Conservation (phyloP, 2,797 vertebrate species). For the Megalops cyprinoides region DNA sequence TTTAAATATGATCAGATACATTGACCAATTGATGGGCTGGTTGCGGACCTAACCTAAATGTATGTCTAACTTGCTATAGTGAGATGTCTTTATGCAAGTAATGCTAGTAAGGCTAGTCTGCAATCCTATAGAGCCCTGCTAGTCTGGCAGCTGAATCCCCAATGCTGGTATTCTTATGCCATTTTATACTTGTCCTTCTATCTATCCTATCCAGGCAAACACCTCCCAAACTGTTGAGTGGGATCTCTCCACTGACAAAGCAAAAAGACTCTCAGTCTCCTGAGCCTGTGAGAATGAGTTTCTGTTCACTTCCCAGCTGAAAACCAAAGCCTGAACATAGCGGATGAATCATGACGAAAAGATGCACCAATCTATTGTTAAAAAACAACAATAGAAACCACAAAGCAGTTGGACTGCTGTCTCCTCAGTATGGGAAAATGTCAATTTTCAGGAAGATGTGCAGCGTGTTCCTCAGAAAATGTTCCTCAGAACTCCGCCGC, state of each 20-base stretch:
- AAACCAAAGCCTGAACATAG: neutral
- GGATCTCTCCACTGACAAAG: neutral
- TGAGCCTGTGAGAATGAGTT: conserved; percentile 30
- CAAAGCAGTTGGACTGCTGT: too few species aligned
- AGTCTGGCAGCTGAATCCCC: neutral
- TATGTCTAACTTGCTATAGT: neutral
- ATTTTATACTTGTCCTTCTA: too few species aligned
- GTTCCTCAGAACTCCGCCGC: neutral
- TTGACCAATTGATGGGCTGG: neutral
- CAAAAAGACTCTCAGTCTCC: conserved; percentile 37
- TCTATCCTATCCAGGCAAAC: too few species aligned
- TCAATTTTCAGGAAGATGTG: neutral
- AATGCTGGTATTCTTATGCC: neutral
- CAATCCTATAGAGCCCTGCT: neutral
- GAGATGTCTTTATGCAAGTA: too few species aligned
- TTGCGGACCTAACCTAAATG: neutral
- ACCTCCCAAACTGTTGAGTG: neutral
- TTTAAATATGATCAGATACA: neutral
- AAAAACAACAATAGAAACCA: neutral
- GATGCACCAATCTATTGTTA: neutral
- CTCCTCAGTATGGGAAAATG: too few species aligned
- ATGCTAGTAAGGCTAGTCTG: too few species aligned
- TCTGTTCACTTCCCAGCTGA: neutral
- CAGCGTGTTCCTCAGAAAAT: neutral
- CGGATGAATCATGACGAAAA: neutral